Evolutionary conservation across 2,888 invertebrate genomes (phyloP).

Genomic region (Drosophila prolongata): DNA sequence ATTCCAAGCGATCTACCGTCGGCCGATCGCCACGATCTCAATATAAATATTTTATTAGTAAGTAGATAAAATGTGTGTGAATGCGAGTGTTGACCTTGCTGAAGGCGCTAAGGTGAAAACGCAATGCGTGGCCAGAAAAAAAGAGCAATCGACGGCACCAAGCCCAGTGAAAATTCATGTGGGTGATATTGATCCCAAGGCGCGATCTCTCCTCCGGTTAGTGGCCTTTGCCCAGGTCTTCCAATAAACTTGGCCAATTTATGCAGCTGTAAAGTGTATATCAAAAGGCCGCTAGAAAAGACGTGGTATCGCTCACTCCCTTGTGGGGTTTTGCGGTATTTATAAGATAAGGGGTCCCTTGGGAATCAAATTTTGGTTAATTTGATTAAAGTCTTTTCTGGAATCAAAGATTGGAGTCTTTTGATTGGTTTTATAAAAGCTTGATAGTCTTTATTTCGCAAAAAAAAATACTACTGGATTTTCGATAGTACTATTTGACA

Average conservation of each 20-base stretch:
- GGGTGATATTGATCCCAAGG: constrained; percentile 35
- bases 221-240: constrained; percentile 20
- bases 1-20: constrained; percentile 51
- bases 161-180: constrained; percentile 24
- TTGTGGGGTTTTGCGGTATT: not conserved
- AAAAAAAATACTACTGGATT: no score
- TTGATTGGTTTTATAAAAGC: constrained; percentile 1
- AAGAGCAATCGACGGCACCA: not conserved
- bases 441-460: not conserved
- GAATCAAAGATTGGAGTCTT: not conserved
- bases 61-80: constrained; percentile 68
- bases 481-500: no score
- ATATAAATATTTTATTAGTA: constrained; percentile 66
- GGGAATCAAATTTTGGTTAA: constrained; percentile 4
- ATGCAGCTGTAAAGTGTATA: constrained; percentile 46
- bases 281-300: not conserved
- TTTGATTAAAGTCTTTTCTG: not conserved
- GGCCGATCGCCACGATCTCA: constrained; percentile 48
- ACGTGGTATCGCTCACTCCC: not conserved
- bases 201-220: constrained; percentile 9
- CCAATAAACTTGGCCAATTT: constrained; percentile 55
- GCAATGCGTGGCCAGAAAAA: constrained; percentile 30
- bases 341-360: constrained; percentile 30
- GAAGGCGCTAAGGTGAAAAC: constrained; percentile 67
- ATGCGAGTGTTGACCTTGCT: constrained; percentile 62